These are phyloP conservation scores for Sialis lutaria DNA, from an alignment of 2,888 invertebrate genomes.

Conservation along the genomic window DNA sequence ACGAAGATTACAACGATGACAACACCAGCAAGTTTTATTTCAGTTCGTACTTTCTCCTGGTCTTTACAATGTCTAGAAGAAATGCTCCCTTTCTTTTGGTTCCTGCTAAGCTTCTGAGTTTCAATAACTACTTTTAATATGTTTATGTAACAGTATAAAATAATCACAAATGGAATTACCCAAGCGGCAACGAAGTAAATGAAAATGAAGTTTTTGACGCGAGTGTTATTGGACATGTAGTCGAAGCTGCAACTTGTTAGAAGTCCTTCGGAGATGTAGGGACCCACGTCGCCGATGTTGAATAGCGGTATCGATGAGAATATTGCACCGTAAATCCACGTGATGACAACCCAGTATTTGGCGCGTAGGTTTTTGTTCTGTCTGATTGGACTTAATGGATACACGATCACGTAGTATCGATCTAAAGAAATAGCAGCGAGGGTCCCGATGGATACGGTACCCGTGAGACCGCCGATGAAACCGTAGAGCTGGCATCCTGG, in stretches of 20 bases:
- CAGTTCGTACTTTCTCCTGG: conserved; percentile 48
- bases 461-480: conserved; percentile 63
- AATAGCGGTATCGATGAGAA: conserved; percentile 55
- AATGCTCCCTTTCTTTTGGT: conserved; percentile 24
- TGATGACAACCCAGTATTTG: conserved; percentile 37
- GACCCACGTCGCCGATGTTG: conserved; percentile 45
- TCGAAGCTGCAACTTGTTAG: conserved; percentile 76
- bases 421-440: conserved; percentile 66
- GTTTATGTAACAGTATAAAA: conserved; percentile 53
- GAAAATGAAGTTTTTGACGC: conserved; percentile 50
- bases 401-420: conserved; percentile 65
- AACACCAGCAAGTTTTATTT: conserved; percentile 48
- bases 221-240: conserved; percentile 48
- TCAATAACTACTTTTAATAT: conserved; percentile 46
- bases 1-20: conserved; percentile 51
- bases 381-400: conserved; percentile 51
- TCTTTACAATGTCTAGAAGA: conserved; percentile 39
- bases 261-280: conserved; percentile 62
- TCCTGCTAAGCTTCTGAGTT: conserved; percentile 29
- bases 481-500: conserved; percentile 64
- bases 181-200: conserved; percentile 60
- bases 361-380: conserved; percentile 43
- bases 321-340: conserved; percentile 56
- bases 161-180: conserved; percentile 51
- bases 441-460: conserved; percentile 65